Percentiles rank a stretch among this genome's conserved stretches.
phyloP scores from a whole-genome alignment of 2,113 vertebrate species.

The mouse (Mus musculus) region DNA sequence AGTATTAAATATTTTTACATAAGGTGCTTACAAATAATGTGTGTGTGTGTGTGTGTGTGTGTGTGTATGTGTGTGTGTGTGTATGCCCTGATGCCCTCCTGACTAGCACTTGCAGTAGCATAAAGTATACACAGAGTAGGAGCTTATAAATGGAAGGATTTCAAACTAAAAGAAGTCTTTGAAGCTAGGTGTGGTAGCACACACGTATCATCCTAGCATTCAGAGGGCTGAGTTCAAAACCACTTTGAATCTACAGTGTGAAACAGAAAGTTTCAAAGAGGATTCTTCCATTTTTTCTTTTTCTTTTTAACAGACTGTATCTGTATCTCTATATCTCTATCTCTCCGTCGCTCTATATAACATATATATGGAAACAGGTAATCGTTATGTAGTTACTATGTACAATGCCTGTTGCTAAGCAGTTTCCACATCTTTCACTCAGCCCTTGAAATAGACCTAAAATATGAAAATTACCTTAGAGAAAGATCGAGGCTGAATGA shows the following conservation, averaged over 20 bases:
- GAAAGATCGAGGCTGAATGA: background rate
- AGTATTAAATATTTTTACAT: background rate
- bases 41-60: background rate
- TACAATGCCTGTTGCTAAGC: background rate
- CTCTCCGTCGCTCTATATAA: background rate
- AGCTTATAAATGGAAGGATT: background rate
- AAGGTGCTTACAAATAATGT: background rate
- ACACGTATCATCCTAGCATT: background rate
- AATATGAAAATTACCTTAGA: background rate
- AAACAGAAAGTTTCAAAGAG: background rate
- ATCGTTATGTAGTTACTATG: background rate
- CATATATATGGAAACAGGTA: background rate
- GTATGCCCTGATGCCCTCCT: background rate
- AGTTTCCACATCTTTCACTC: background rate
- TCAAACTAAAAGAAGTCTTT: background rate
- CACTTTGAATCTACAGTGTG: background rate
- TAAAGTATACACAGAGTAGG: background rate
- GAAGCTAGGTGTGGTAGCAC: background rate
- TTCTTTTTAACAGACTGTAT: background rate
- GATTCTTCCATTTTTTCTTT: background rate
- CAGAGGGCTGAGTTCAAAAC: background rate
- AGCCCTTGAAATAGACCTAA: background rate
- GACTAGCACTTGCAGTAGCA: background rate
- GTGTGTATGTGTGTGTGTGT: background rate
- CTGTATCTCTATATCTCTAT: background rate